Base-by-base conservation (phyloP, 2,113 vertebrate genomes). In the Capreolus pygargus region DNA sequence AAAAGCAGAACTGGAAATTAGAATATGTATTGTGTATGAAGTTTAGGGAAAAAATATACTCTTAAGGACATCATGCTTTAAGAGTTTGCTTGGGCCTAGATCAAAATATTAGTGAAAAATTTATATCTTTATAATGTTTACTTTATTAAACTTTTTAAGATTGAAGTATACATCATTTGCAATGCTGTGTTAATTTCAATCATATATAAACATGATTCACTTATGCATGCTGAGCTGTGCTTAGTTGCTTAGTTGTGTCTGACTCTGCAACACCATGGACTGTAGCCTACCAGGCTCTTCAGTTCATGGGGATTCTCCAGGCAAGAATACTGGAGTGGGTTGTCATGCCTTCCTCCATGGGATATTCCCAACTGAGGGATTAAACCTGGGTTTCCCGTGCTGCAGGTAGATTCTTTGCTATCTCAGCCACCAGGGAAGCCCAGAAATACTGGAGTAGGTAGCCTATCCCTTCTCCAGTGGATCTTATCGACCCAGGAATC, bases 401-500 rank as follows among this genome's bases (percentile, higher is more conserved):
- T 70, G n/a, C 36, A 70, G 5, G 19, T 23, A 70, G n/a, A 39
- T 23, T 39, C 19, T 70, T 23, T 6, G 67, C n/a, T 36, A 23
- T 39, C 19, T 70, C 36, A 70, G 67, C n/a, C 67, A 70, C 67
- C 19, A 70, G 19, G 5, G 10, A 70, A 70, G n/a, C 19, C 67
- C 67, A 39, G 67, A 19, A 70, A 70, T 39, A 70, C n/a, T 70
- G 67, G n/a, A 70, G 19, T 39, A 19, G 19, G n/a, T 70, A 70
- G n/a, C n/a, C 67, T 36, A 36, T 23, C 67, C n/a, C 5, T 39
- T 23, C 19, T 23, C 67, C 10, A 70, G 67, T 4, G n/a, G 19
- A 21, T 39, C 19, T 70, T 70, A n/a, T 23, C 0, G 0, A 70
- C 2, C 0, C 19, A 39, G n/a, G 19, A 70, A 12, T 70, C 0